Evolutionary conservation across 1,140 invertebrate species (phyloP), one percentile per base, ranked within the genome.

Genomic region (Drosophila tsacasi): DNA sequence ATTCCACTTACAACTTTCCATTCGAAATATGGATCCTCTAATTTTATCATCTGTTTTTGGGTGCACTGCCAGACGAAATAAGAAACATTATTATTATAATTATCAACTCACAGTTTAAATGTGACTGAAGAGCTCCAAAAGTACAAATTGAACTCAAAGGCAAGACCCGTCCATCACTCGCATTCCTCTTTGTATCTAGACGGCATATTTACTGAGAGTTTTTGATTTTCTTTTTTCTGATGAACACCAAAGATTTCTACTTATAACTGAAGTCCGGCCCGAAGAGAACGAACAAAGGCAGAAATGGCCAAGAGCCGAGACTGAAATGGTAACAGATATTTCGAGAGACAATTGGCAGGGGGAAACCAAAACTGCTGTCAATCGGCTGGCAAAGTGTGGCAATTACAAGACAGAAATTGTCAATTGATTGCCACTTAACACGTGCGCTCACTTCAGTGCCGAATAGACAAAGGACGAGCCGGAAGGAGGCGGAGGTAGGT

Each of bases 401-500:
- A 83, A 80, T 84, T 83, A 84, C 72, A 73, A 59, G 66, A 49
- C 37, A 55, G 39, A 72, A 80, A 74, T 73, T 83, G 65, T 83
- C 82, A 77, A 84, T 85, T 84, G 82, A 77, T 81, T 85, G 82
- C 74, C 82, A 84, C 82, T 84, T 81, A 76, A 67, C 82, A 84
- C 82, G 82, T 76, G 74, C 82, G 73, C 47, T 59, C 74, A 74
- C 82, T 57, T 65, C 49, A 59, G 55, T 15, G 10, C 39, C 62
- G 62, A 42, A 60, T 63, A 40, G 54, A 55, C 47, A 25, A 75
- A 25, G 37, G 49, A 30, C 37, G 17, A 23, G 21, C 15, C 19
- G 32, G 3, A 25, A 23, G 32, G 17, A 55, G 30, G 32, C 9
- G 30, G 27, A 39, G 44, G 25, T 10, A 10, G 19, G 32, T 42